Evolutionary conservation across 2,113 vertebrate genomes (phyloP).

Genomic region (Morone chrysops): DNA sequence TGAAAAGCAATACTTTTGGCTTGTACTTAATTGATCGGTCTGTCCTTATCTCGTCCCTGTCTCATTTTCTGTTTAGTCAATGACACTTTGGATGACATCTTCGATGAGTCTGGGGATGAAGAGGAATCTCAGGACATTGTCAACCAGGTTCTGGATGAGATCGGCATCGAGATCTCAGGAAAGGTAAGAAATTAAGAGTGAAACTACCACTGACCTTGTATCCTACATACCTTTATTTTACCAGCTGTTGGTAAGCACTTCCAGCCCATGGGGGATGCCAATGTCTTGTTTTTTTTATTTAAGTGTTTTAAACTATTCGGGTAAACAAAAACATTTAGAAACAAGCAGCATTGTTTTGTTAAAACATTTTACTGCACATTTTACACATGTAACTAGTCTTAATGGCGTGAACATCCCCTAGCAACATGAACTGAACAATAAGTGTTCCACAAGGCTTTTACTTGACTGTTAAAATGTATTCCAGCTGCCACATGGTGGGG

Average conservation of each 20-base stretch:
- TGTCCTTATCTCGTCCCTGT: background rate
- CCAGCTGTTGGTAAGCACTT: background rate
- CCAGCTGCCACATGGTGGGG: slow-evolving; percentile 77
- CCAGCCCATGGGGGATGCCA: too few relatives aligned
- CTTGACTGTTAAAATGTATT: slow-evolving; percentile 46
- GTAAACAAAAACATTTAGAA: too few relatives aligned
- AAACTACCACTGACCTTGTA: background rate
- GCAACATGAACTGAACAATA: slow-evolving; percentile 20
- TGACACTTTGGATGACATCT: slow-evolving; percentile 96
- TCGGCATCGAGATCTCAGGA: slow-evolving; percentile 97
- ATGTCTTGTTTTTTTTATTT: background rate
- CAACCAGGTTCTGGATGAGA: slow-evolving; percentile 97
- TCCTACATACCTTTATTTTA: background rate
- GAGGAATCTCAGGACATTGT: slow-evolving; percentile 98
- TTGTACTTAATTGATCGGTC: background rate
- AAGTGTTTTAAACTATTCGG: background rate
- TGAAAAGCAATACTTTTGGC: slow-evolving; percentile 23
- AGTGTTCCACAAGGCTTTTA: slow-evolving; percentile 48
- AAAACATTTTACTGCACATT: background rate
- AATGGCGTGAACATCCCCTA: background rate
- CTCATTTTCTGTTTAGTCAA: slow-evolving; percentile 82
- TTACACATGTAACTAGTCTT: slow-evolving; percentile 1
- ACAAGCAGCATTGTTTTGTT: background rate
- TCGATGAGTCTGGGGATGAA: slow-evolving; percentile 96
- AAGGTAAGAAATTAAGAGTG: slow-evolving; percentile 84